phyloP scores from a whole-genome alignment of 1,140 invertebrate genomes.

The Bombus breviceps region DNA sequence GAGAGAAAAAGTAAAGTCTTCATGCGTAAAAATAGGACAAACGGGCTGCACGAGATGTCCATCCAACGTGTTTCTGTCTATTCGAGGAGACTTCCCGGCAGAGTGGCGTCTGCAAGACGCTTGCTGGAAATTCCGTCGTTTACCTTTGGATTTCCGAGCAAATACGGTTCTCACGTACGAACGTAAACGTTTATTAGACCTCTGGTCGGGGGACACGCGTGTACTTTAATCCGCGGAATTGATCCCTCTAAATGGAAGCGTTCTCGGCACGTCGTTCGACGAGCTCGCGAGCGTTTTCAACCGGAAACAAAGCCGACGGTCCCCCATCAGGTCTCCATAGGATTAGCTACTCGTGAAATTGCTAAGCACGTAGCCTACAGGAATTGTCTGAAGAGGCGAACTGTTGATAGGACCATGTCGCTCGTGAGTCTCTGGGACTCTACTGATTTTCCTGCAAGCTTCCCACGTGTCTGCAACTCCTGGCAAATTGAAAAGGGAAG shows the following conservation, averaged over 20 bases:
- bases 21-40: neutral
- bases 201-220: neutral
- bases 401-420: slow-evolving; percentile 4
- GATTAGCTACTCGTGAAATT: slow-evolving; percentile 66
- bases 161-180: neutral
- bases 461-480: neutral
- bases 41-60: neutral
- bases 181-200: slow-evolving; percentile 23
- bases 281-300: slow-evolving; percentile 42
- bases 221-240: slow-evolving; percentile 28
- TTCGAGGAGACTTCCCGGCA: neutral
- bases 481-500: neutral
- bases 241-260: neutral
- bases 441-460: neutral
- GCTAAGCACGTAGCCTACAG: slow-evolving; percentile 38
- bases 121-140: neutral
- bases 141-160: neutral
- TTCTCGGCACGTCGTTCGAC: neutral
- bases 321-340: slow-evolving; percentile 40
- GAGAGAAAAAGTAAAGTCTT: too few relatives aligned
- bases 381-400: neutral
- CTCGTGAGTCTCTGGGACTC: neutral
- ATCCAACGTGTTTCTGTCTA: neutral
- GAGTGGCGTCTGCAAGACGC: neutral
- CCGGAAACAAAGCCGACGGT: slow-evolving; percentile 41